Base-by-base conservation (phyloP, 2,797 vertebrate species). In the Coreius guichenoti region DNA sequence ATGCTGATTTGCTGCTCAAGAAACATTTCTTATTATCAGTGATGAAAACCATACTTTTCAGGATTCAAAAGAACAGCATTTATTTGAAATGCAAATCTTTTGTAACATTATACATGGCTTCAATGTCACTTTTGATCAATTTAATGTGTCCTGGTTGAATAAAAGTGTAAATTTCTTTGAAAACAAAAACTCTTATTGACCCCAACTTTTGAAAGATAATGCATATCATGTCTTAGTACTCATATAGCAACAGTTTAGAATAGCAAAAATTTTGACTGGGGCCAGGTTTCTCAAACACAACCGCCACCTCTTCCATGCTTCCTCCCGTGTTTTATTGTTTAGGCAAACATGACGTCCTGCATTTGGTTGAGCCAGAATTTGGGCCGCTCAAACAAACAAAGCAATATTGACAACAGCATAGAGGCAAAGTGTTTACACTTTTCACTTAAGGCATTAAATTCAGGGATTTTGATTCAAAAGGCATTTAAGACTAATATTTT, bases 291-390 rank as follows among this genome's bases (percentile, higher is more conserved):
- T 29, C 17, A 80, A 61, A 58, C 47, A 65, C 47, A 13, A 13
- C 58, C 43, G 17, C 61, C 23, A 8, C 36, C 29, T 16, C 54
- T 56, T 56, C 73, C 73, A 54, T 75, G 29, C 73, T 75, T 17
- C 19, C 70, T 73, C n/a, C 17, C 1, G 26, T 51, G 26, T 75
- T 73, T 73, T 49, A 73, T 73, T 29, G 39, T 73, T 19, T 49
- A 73, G 26, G 70, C 45, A 74, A 74, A 74, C 26, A 49, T 73
- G 70, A 73, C 8, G 26, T 7, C 47, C 47, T 74, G 47, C 29
- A 1, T 29, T 73, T 49, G 45, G 43, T 73, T 49, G 26, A 74
- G 26, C 9, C 26, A 75, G 47, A 75, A 21, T 49, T 75, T 54
- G 17, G 26, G 17, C 47, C 3, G 11, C 29, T 23, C 47, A 75